Evolutionary conservation across 2,888 invertebrate species (phyloP).

Genomic region (Catocala fraxini): DNA sequence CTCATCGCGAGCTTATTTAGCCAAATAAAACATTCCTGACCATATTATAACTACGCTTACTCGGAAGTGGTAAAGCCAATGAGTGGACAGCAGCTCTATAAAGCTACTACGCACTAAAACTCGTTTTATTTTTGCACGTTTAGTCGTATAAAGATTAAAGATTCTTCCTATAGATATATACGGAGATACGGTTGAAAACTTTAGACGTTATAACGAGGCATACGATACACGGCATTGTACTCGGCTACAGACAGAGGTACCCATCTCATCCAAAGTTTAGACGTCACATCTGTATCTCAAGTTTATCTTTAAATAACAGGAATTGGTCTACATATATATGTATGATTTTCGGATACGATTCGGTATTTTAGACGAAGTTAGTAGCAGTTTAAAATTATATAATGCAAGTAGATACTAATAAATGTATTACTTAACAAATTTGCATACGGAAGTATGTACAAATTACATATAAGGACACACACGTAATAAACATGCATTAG

Average conservation of each 20-base stretch:
- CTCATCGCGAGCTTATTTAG: not conserved
- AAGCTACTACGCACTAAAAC: too few species aligned
- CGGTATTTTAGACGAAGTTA: not conserved
- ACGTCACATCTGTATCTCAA: not conserved
- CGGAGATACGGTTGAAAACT: not conserved
- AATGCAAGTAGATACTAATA: too few species aligned
- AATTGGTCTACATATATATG: not conserved
- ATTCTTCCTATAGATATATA: too few species aligned
- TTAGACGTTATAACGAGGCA: not conserved
- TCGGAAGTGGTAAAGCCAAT: too few species aligned
- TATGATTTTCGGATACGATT: not conserved
- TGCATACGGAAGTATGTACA: not conserved
- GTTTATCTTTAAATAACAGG: not conserved
- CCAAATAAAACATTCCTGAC: too few species aligned
- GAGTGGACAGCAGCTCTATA: too few species aligned
- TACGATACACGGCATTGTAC: not conserved
- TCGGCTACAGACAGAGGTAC: not conserved
- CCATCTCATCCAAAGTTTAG: conserved; percentile 1
- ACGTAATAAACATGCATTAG: conserved; percentile 17
- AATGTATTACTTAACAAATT: not conserved
- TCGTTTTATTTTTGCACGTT: too few species aligned
- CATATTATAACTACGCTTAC: too few species aligned
- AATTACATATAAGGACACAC: not conserved
- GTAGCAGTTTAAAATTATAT: too few species aligned
- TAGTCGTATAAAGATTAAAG: too few species aligned